Evolutionary conservation across 2,113 vertebrate species (phyloP).

Genomic region (Pseudorhombus dupliciocellatus): DNA sequence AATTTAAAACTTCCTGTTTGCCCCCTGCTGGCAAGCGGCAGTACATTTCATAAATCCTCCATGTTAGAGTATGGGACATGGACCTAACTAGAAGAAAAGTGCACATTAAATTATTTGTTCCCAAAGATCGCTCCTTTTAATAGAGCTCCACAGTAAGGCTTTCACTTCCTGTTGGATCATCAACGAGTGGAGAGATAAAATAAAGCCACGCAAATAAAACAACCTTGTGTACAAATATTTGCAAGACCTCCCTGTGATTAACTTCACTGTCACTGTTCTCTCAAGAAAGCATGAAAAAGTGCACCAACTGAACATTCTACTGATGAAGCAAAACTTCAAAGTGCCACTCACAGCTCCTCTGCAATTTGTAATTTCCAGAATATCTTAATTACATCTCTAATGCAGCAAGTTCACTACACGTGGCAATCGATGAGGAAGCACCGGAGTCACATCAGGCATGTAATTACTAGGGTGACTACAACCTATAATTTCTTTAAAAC

Average conservation of each 20-base stretch:
- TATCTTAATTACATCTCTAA: constrained; percentile 13
- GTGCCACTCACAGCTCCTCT: neutral
- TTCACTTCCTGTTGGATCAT: too few relatives aligned
- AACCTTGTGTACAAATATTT: neutral
- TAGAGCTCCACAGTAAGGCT: too few relatives aligned
- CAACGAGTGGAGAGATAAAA: neutral
- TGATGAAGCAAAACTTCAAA: constrained; percentile 5
- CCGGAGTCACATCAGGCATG: constrained; percentile 36
- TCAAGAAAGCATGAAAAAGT: constrained; percentile 2
- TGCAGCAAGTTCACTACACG: constrained; percentile 19
- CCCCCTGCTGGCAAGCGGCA: too few relatives aligned
- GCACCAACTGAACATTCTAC: constrained; percentile 1
- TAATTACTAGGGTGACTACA: constrained; percentile 55
- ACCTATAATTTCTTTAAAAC: constrained; percentile 47
- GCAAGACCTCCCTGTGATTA: neutral
- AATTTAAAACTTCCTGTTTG: too few relatives aligned
- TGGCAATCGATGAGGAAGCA: constrained; percentile 32
- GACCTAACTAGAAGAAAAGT: too few relatives aligned
- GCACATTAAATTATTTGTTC: too few relatives aligned
- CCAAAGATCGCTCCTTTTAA: neutral
- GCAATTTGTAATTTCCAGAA: constrained; percentile 8
- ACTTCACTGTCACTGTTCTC: neutral
- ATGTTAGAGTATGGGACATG: too few relatives aligned
- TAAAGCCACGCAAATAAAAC: neutral
- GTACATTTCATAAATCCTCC: too few relatives aligned